Evolutionary conservation across 2,113 vertebrate species (phyloP).

Genomic region (Callorhinus ursinus): DNA sequence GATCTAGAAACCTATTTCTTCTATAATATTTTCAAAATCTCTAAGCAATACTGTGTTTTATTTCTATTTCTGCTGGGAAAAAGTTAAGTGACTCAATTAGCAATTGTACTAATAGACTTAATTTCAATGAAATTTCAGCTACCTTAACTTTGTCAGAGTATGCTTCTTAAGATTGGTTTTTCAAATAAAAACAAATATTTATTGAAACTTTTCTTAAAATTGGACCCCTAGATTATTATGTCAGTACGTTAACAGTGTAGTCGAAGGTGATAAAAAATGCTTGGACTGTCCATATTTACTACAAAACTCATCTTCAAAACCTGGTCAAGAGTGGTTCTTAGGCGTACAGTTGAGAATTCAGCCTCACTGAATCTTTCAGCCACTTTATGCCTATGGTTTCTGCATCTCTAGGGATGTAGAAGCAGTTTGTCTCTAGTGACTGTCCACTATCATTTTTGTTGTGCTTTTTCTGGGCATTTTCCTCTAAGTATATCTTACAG

Average conservation of each 20-base stretch:
- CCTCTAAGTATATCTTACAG: not conserved
- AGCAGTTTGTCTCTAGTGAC: not conserved
- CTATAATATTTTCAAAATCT: slow-evolving; percentile 20
- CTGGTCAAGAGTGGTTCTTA: not conserved
- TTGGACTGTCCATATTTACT: not conserved
- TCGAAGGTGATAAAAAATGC: not conserved
- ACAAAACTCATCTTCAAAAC: not conserved
- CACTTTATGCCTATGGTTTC: not conserved
- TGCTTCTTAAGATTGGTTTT: not conserved
- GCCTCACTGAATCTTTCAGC: not conserved
- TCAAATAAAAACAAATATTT: not conserved
- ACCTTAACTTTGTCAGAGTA: not conserved
- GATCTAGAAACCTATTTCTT: slow-evolving; percentile 61
- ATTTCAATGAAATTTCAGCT: slow-evolving; percentile 10
- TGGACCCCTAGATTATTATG: not conserved
- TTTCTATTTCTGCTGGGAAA: slow-evolving; percentile 27
- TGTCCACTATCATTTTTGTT: not conserved
- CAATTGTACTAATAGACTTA: not conserved
- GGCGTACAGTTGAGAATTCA: not conserved
- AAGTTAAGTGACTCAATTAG: slow-evolving; percentile 34
- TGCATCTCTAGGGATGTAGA: not conserved
- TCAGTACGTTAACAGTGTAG: not conserved
- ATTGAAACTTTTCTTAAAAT: not conserved
- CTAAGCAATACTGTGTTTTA: not conserved
- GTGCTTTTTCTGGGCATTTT: not conserved